Evolutionary conservation across 2,888 invertebrate genomes (phyloP).

Genomic region (Ecliptopera silaceata): DNA sequence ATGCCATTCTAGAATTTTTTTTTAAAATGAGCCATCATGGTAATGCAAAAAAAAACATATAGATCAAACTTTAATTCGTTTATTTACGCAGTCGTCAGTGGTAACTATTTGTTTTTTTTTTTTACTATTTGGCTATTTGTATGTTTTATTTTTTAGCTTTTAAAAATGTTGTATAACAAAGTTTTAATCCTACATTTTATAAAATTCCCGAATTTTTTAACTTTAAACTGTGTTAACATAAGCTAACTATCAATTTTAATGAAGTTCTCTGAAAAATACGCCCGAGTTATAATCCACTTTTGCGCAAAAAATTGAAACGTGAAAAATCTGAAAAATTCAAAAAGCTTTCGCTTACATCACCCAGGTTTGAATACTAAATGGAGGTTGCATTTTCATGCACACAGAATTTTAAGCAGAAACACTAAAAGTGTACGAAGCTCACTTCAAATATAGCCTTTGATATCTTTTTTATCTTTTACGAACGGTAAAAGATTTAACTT

Average conservation of each 20-base stretch:
- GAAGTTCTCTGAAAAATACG: conserved; percentile 1
- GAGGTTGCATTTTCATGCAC: conserved; percentile 48
- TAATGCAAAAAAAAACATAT: no score
- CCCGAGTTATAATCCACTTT: conserved; percentile 4
- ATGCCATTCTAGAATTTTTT: no score
- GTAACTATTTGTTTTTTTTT: no score
- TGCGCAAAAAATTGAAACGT: conserved; percentile 6
- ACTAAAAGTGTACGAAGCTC: conserved; percentile 15
- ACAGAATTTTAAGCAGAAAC: conserved; percentile 42
- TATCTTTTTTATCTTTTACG: not conserved
- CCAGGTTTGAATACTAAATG: conserved; percentile 49
- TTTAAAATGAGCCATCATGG: no score
- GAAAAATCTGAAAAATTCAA: conserved; percentile 20
- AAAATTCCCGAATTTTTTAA: not conserved
- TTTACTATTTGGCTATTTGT: no score
- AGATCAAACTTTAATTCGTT: no score
- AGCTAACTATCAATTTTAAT: conserved; percentile 2
- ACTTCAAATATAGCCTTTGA: conserved; percentile 10
- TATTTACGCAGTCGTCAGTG: no score
- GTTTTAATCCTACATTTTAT: not conserved
- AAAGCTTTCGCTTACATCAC: conserved; percentile 22
- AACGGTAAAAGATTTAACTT: no score
- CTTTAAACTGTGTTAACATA: not conserved
- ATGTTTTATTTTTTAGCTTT: no score
- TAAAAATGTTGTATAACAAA: no score